Conservation (phyloP, 2,797 vertebrate species). For the Falco berigora region DNA sequence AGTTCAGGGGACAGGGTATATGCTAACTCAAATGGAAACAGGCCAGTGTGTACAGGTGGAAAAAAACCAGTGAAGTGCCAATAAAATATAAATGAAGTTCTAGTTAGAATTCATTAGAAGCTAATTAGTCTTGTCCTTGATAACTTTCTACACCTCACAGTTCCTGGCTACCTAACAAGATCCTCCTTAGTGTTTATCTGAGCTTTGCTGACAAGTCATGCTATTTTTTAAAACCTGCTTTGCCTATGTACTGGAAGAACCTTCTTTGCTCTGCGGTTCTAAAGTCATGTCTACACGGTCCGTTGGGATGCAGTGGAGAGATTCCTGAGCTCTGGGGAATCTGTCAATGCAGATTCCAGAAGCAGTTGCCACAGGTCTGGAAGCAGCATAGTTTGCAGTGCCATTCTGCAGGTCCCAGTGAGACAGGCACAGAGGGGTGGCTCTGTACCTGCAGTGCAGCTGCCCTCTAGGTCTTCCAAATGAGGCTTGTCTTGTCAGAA, state of each 20-base stretch:
- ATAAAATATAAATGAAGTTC: constrained; percentile 6
- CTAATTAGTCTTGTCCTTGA: not conserved
- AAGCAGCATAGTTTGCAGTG: not conserved
- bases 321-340: not conserved
- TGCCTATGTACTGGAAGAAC: not conserved
- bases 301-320: not conserved
- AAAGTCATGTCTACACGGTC: not conserved
- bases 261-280: not conserved
- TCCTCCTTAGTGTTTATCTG: not conserved
- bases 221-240: not conserved
- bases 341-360: not conserved
- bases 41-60: not conserved
- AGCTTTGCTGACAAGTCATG: not conserved
- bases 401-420: not conserved
- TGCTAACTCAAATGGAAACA: not conserved
- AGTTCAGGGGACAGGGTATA: not conserved
- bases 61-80: not conserved
- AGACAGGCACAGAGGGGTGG: not conserved
- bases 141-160: not conserved
- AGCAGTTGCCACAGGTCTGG: not conserved
- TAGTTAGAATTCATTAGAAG: not conserved
- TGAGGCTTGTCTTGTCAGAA: not conserved
- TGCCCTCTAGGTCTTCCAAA: not conserved
- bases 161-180: not conserved
- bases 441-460: not conserved